phyloP scores from a whole-genome alignment of 2,113 vertebrate species.

The Balaenoptera acutorostrata region DNA sequence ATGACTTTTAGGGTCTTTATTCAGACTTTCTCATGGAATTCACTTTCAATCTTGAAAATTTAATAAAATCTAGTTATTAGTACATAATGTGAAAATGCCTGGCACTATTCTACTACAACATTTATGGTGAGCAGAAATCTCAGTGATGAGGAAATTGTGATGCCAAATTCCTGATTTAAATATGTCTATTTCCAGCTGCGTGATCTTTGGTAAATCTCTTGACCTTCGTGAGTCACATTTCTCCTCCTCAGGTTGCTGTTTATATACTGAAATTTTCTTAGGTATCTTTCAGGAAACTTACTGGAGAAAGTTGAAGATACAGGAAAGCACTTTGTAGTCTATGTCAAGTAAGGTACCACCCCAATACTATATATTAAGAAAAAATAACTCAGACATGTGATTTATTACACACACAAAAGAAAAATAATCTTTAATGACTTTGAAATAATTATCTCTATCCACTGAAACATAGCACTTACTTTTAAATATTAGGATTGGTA shows the following conservation, averaged over 20 bases:
- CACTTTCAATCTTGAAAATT: background rate
- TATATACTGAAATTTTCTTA: background rate
- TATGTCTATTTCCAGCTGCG: background rate
- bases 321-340: background rate
- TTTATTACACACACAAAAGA: background rate
- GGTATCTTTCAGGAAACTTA: background rate
- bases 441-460: background rate
- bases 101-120: background rate
- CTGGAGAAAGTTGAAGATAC: background rate
- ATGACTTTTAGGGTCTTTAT: background rate
- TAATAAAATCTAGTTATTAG: background rate
- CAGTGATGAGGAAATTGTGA: background rate
- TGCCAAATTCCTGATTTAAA: background rate
- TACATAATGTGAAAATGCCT: background rate
- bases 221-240: background rate
- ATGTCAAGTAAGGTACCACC: background rate
- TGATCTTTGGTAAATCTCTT: background rate
- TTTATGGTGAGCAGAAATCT: background rate
- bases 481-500: background rate
- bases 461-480: slow-evolving; percentile 14
- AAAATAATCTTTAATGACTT: background rate
- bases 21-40: background rate
- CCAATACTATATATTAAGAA: background rate
- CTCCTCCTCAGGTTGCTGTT: background rate
- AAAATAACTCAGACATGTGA: background rate